Base-by-base conservation (phyloP, 2,797 vertebrate genomes). In the Micrastur ruficollis region DNA sequence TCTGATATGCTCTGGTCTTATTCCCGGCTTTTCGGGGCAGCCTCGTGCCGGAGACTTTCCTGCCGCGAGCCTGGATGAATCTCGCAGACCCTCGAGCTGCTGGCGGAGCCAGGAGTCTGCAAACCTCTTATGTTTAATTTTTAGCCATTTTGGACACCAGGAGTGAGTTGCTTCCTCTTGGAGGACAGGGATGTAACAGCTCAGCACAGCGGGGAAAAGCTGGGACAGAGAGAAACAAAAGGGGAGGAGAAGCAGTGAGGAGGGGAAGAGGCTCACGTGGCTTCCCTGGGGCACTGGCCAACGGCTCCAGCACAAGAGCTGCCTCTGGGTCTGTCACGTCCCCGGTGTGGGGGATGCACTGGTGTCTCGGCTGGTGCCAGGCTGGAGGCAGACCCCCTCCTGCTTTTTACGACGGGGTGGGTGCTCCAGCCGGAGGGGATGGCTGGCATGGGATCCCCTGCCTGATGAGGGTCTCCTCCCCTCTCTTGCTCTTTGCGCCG, bases 241-340 rank as follows among this genome's bases (percentile, higher is more conserved):
- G 52, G 55, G 81, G 61, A 70, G 80, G 86, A 90, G 87, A 72
- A 90, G 68, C 52, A n/a, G 29, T 1, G 23, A 62, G 88, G 61
- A 93, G 13, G 81, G 78, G 73, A 89, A 76, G 68, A 81, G 50
- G 59, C 81, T 93, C 94, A 86, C 55, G 21, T 89, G 95, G 83
- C 67, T 88, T 92, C 52, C 38, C 70, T 2, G 3, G 52, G 55
- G 47, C 82, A 65, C 71, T 3, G 2, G 88, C 88, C 85, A 23
- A 18, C 5, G 3, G 78, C 84, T 68, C 34, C 5, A 0, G 55
- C 49, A 38, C 20, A 22, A 58, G 61, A 52, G 56, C 83, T 52
- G 82, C 59, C 56, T 44, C 61, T 0, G 7, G 22, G 38, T 67
- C 66, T 5, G 0, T 27, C n/a, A 4, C 0, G 7, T 31, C 32